A percentile compares a stretch with the other conserved stretches of the same genome.
Evolutionary conservation across 2,113 vertebrate species (phyloP).

Genomic region (Ptychochromis oligacanthus): DNA sequence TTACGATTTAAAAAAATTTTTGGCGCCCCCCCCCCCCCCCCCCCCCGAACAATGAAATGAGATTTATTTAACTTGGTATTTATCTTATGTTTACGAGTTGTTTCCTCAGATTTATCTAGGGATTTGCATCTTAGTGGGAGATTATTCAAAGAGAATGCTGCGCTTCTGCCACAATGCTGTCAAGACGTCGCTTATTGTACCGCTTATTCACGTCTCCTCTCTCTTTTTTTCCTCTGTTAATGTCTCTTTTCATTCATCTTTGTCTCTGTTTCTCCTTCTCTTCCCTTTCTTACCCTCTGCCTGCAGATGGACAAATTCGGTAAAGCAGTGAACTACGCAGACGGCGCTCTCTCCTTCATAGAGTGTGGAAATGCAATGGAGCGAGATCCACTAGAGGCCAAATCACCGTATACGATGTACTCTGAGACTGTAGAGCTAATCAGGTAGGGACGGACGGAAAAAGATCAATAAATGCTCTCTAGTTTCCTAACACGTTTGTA

Average conservation of each 20-base stretch:
- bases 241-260: neutral
- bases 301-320: conserved; percentile 94
- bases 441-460: conserved; percentile 80
- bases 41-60: conserved; percentile 47
- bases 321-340: conserved; percentile 97
- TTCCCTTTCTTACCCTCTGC: neutral
- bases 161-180: conserved; percentile 3
- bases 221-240: neutral
- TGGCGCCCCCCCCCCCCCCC: too few species aligned
- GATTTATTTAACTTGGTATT: conserved; percentile 69
- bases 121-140: conserved; percentile 56
- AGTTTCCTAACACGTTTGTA: neutral
- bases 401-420: conserved; percentile 99
- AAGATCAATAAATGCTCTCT: neutral
- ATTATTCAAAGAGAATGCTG: conserved; percentile 53
- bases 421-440: conserved; percentile 98
- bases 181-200: conserved; percentile 9
- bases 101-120: conserved; percentile 55
- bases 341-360: conserved; percentile 96
- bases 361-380: conserved; percentile 99
- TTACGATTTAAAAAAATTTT: too few species aligned
- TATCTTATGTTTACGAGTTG: conserved; percentile 52
- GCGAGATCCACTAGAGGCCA: conserved; percentile 95
- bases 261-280: neutral
- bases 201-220: neutral